phyloP scores from a whole-genome alignment of 1,140 invertebrate genomes.

The Notospermus geniculatus region DNA sequence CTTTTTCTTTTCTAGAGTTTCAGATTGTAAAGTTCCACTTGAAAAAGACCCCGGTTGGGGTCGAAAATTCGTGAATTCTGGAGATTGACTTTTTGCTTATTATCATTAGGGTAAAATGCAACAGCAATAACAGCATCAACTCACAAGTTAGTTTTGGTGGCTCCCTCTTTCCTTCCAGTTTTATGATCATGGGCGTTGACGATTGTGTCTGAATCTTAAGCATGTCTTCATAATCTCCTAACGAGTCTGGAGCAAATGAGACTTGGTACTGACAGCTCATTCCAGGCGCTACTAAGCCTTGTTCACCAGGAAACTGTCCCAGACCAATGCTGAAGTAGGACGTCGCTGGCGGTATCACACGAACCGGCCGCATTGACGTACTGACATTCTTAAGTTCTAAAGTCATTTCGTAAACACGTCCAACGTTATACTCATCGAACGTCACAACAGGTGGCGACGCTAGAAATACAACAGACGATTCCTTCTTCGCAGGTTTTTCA shows the following conservation, averaged over 20 bases:
- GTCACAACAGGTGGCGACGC: conserved; percentile 42
- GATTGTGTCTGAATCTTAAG: conserved; percentile 50
- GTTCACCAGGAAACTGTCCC: conserved; percentile 56
- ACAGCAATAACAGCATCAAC: no score
- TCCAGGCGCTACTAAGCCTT: conserved; percentile 53
- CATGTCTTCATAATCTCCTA: conserved; percentile 51
- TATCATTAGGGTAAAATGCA: no score
- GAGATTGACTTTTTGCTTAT: no score
- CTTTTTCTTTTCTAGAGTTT: no score
- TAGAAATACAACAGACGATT: conserved; percentile 43
- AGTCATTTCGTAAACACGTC: conserved; percentile 53
- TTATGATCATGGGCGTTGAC: conserved; percentile 36
- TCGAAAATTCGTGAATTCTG: no score
- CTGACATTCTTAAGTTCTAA: conserved; percentile 55
- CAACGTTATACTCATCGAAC: conserved; percentile 51
- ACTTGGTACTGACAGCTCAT: conserved; percentile 53
- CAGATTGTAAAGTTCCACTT: no score
- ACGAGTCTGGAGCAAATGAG: conserved; percentile 52
- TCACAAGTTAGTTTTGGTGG: conserved; percentile 47
- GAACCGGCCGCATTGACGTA: conserved; percentile 45
- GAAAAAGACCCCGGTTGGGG: no score
- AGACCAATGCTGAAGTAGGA: conserved; percentile 51
- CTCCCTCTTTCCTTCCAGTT: conserved; percentile 39
- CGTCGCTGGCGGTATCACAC: conserved; percentile 48
- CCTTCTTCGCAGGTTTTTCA: conserved; percentile 15